These are phyloP conservation scores for Polydrusus tereticollis DNA, from an alignment of 2,888 invertebrate species.

Conservation along the genomic window DNA sequence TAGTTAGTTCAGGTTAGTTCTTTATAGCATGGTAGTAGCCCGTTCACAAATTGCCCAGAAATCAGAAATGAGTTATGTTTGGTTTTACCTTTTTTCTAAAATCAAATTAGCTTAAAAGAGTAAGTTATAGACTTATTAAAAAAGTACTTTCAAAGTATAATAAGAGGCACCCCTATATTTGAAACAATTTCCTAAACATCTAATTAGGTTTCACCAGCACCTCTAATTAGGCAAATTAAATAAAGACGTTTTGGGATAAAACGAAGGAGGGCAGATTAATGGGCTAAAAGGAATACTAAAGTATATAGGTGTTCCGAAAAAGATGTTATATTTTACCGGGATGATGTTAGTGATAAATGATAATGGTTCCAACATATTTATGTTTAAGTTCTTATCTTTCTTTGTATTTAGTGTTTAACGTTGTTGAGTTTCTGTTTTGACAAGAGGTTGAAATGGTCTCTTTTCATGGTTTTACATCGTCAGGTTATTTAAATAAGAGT, in stretches of 20 bases:
- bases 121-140: too few relatives aligned
- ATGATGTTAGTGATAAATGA: slow-evolving; percentile 18
- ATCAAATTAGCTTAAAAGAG: too few relatives aligned
- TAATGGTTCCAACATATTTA: slow-evolving; percentile 18
- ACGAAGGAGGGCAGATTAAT: slow-evolving; percentile 22
- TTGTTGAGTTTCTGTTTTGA: neutral
- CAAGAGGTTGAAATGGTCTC: slow-evolving; percentile 1
- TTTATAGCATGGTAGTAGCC: too few relatives aligned
- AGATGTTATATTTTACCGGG: slow-evolving; percentile 24
- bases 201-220: neutral
- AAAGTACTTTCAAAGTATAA: too few relatives aligned
- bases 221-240: neutral
- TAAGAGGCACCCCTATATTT: too few relatives aligned
- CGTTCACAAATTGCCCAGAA: too few relatives aligned
- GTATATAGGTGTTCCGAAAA: slow-evolving; percentile 2
- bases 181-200: too few relatives aligned
- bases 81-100: too few relatives aligned
- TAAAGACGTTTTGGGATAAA: neutral
- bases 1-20: too few relatives aligned
- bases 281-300: neutral
- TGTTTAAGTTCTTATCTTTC: slow-evolving; percentile 24
- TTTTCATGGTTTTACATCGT: neutral
- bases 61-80: too few relatives aligned
- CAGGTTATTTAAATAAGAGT: slow-evolving; percentile 5
- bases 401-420: slow-evolving; percentile 7